Conservation (phyloP, 2,797 vertebrate species). For the Pteropus rufus region DNA sequence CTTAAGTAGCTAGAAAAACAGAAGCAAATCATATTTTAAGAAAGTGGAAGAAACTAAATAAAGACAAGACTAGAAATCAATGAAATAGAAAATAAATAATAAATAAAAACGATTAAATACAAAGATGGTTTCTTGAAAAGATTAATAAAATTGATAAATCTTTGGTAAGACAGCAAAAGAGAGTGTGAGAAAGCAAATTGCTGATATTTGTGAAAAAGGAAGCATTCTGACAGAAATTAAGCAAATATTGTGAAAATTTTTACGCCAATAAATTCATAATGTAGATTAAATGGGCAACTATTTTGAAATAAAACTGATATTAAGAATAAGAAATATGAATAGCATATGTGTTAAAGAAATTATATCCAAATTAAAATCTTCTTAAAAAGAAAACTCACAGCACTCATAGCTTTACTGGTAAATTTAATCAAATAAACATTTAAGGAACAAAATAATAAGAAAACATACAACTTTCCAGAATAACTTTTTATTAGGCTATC, state of each 20-base stretch:
- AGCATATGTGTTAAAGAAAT: not conserved
- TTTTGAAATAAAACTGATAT: not conserved
- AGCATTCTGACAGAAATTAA: not conserved
- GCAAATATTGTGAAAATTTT: not conserved
- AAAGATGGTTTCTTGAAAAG: not conserved
- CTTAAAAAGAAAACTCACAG: not conserved
- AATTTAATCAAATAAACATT: not conserved
- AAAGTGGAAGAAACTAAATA: not conserved
- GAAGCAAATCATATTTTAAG: not conserved
- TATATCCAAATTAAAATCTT: not conserved
- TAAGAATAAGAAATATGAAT: not conserved
- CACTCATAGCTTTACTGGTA: not conserved
- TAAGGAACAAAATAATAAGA: not conserved
- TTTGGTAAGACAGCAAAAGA: not conserved
- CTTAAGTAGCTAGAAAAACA: not conserved
- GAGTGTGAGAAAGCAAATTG: not conserved
- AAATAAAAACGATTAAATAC: not conserved
- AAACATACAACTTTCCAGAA: not conserved
- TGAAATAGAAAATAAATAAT: not conserved
- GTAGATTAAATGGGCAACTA: not conserved
- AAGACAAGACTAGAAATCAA: not conserved
- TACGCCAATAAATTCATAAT: not conserved
- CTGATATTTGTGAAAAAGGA: not conserved
- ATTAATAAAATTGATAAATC: not conserved
- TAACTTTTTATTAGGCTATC: not conserved